Evolutionary conservation across 2,888 invertebrate species (phyloP), one percentile per base, ranked within the genome.

Genomic region (Scaptomyza parva): DNA sequence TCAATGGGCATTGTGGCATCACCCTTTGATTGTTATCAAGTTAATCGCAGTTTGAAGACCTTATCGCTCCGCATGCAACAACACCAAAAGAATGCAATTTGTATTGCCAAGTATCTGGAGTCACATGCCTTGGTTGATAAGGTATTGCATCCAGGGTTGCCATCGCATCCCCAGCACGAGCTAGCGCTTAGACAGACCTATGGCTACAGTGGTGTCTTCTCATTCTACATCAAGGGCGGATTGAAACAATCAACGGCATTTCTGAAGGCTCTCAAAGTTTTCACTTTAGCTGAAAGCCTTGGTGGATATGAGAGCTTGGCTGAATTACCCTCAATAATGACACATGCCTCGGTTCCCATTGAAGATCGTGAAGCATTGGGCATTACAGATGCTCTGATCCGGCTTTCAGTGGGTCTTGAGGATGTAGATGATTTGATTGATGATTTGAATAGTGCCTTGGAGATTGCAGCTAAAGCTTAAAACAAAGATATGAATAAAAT

Each of bases 241-340:
- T 87, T 96, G 37, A 92, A 94, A 58, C 94, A 97, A 78, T 95
- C 97, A 0, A 93, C 93, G 59, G 95, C 93, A 57, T 96, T 99
- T 88, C 92, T 98, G 20, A 93, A 94, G 76, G 91, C 94, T 6
- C 92, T 98, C 28, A 95, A 97, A 92, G 82, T 97, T 20, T 97
- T 98, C 91, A 95, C 94, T 0, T 92, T 98, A 52, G 99, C 99
- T 5, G 99, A 98, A 91, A 98, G 98, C 89, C 93, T 99, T 64
- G 99, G 99, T 47, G 98, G 98, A 59, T 97, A 96, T 88, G 98
- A 99, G 91, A 98, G 97, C 89, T 94, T 99, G 73, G 97, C 97
- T 3, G 98, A 98, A 92, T 93, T 98, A 76, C 99, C 99, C 96
- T 95, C 95, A 20, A 91, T 97, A 24, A 99, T 99, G 99, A 99